phyloP scores from a whole-genome alignment of 2,888 invertebrate genomes.

The Norana najaformis region DNA sequence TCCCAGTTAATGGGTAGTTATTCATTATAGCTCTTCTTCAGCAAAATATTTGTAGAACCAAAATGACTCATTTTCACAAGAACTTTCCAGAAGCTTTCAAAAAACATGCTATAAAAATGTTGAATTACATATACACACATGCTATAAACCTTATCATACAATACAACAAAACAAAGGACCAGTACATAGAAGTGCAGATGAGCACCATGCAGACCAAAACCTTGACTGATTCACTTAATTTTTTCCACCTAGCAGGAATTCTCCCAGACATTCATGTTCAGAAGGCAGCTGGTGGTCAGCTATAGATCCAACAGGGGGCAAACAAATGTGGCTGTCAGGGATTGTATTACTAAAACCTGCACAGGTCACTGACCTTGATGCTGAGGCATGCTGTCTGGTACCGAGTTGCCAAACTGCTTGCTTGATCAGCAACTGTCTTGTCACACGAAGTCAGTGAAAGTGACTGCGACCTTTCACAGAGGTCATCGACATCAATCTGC shows the following conservation, averaged over 20 bases:
- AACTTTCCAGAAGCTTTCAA: background rate
- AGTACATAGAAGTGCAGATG: too few relatives aligned
- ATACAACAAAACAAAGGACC: background rate
- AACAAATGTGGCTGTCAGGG: background rate
- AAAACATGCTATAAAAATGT: background rate
- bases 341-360: background rate
- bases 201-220: too few relatives aligned
- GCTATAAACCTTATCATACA: background rate
- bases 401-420: constrained; percentile 10
- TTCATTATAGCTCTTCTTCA: background rate
- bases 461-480: background rate
- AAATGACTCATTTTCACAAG: too few relatives aligned
- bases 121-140: background rate
- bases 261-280: background rate
- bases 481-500: constrained; percentile 3
- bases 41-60: background rate
- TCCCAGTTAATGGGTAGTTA: background rate
- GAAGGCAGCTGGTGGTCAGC: background rate
- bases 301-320: background rate
- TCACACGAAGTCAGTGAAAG: background rate
- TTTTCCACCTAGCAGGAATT: too few relatives aligned
- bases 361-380: background rate
- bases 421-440: background rate
- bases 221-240: too few relatives aligned
- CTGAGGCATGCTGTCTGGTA: background rate